These are phyloP conservation scores for Chinchilla lanigera DNA, from an alignment of 2,113 vertebrate species.

Conservation along the genomic window DNA sequence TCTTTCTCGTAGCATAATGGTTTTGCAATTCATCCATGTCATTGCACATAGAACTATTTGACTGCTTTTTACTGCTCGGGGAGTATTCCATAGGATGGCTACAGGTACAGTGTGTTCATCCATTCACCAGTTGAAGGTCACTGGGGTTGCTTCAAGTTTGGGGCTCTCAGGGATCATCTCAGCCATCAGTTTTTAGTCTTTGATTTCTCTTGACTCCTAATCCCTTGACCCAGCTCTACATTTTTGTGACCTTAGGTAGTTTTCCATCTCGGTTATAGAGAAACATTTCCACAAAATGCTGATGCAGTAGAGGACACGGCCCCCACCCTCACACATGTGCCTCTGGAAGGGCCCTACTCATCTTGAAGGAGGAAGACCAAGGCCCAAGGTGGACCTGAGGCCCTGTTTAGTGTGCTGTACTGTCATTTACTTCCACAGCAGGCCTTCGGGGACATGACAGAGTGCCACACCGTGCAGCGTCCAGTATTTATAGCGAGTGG, in stretches of 20 bases:
- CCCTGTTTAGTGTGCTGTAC: slow-evolving; percentile 18
- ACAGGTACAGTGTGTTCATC: accelerated
- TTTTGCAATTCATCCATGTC: not conserved
- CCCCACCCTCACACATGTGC: not conserved
- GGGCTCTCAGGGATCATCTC: not conserved
- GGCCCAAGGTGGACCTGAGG: not conserved
- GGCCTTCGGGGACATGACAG: slow-evolving; percentile 34
- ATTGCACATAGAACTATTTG: not conserved
- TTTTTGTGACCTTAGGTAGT: not conserved
- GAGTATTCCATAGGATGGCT: not conserved
- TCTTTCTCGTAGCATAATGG: not conserved
- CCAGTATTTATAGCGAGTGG: slow-evolving; percentile 29
- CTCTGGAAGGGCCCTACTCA: not conserved
- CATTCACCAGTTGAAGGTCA: not conserved
- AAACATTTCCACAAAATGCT: not conserved
- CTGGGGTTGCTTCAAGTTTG: not conserved
- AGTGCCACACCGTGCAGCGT: slow-evolving; percentile 9
- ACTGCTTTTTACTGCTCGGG: not conserved
- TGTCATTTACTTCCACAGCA: not conserved
- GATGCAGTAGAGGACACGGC: not conserved
- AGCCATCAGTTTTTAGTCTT: not conserved
- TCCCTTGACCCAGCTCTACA: not conserved
- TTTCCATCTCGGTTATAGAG: not conserved
- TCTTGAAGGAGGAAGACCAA: not conserved
- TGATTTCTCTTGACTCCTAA: not conserved